Evolutionary conservation across 2,888 invertebrate species (phyloP), one percentile per base, ranked within the genome.

Genomic region (Drosophila suboccidentalis): DNA sequence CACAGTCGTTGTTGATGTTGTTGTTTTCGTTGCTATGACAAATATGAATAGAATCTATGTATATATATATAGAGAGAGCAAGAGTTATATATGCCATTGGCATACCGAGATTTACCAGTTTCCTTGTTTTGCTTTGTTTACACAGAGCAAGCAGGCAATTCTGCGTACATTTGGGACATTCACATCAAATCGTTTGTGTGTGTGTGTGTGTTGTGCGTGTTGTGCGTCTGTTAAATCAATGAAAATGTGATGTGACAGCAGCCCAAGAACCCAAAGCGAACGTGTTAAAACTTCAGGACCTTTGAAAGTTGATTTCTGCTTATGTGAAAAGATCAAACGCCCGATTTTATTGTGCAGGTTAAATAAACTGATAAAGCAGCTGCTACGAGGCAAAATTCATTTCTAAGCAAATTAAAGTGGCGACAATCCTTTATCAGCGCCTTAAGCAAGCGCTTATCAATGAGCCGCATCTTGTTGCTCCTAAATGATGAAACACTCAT

Each of bases 171-270:
- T 17, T 36, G 51, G 13, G 38, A 8, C n/a, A 22, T 22, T 29
- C 19, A n/a, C 11, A 6, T 17, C 5, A 11, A 4, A 3, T 36
- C 34, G 34, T 26, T 17, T 64, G 29, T 43, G 44, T 13, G 15
- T 64, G 29, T 43, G 44, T 13, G 15, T 59, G n/a, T 51, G 43
- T 43, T 46, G 22, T 62, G 57, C 26, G 41, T 41, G 8, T 38
- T 29, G 39, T 49, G 60, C 17, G 2, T 59, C 15, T 39, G 64
- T 60, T 80, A 82, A 75, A 82, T 80, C 86, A 69, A 55, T 64
- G 70, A 53, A 79, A 85, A 82, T 82, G 67, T 65, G 70, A 66
- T 69, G 57, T 64, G 76, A 71, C 86, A 82, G 72, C 72, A 64
- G 57, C 46, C 55, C n/a, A 50, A 55, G 47, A 58, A 49, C 29